Percentiles rank a stretch among this genome's conserved stretches.
Evolutionary conservation across 2,797 vertebrate species (phyloP).

Genomic region (Rhinichthys osculus): DNA sequence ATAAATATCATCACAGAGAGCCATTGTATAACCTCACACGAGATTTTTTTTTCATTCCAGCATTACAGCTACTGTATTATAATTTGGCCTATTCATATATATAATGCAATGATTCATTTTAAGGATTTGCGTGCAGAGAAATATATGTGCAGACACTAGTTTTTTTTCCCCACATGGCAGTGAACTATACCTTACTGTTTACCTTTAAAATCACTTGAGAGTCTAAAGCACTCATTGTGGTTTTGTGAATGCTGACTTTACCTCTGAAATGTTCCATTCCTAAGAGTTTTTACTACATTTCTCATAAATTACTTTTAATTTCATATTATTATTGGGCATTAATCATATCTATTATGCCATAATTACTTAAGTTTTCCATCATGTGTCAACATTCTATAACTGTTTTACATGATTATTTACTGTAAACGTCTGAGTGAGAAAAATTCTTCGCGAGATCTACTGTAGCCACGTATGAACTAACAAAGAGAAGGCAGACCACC

Average conservation of each 20-base stretch:
- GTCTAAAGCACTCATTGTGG: slow-evolving; percentile 22
- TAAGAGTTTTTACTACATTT: slow-evolving; percentile 21
- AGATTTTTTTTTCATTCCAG: slow-evolving; percentile 49
- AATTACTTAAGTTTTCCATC: slow-evolving; percentile 13
- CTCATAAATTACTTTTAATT: slow-evolving; percentile 39
- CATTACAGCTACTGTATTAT: slow-evolving; percentile 51
- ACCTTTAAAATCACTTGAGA: background rate
- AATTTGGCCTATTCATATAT: slow-evolving; percentile 52
- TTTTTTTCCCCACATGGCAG: slow-evolving; percentile 3
- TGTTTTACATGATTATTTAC: slow-evolving; percentile 11
- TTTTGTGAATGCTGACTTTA: slow-evolving; percentile 31
- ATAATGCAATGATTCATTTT: slow-evolving; percentile 54
- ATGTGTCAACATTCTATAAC: slow-evolving; percentile 25
- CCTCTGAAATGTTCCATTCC: slow-evolving; percentile 12
- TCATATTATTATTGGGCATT: slow-evolving; percentile 31
- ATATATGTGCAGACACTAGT: slow-evolving; percentile 9
- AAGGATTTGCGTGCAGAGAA: slow-evolving; percentile 42
- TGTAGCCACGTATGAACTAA: slow-evolving; percentile 1
- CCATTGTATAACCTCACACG: slow-evolving; percentile 55
- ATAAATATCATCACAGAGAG: slow-evolving; percentile 51
- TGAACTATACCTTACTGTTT: slow-evolving; percentile 14
- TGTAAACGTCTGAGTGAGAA: slow-evolving; percentile 9
- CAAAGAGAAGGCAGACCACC: slow-evolving; percentile 21
- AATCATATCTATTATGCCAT: slow-evolving; percentile 5
- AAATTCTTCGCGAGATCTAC: background rate